These are phyloP conservation scores for Vicugna pacos DNA, from an alignment of 2,113 vertebrate species.

Conservation along the genomic window DNA sequence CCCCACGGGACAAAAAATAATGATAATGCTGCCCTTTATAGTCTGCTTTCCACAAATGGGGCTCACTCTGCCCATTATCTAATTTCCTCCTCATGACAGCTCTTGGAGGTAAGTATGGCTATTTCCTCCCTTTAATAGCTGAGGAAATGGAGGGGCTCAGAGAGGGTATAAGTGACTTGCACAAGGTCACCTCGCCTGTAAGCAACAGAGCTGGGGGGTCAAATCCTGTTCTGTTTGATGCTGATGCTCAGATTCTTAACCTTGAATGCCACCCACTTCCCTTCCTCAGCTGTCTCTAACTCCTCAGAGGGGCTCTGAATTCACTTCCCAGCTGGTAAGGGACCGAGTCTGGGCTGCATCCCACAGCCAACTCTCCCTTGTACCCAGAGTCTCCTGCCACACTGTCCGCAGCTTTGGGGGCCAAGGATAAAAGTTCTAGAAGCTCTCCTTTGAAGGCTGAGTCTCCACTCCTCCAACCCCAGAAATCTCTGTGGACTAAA, in stretches of 20 bases:
- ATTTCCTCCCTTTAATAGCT: background rate
- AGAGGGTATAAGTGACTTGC: slow-evolving; percentile 7
- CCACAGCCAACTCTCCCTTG: background rate
- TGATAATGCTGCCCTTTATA: background rate
- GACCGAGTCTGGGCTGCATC: background rate
- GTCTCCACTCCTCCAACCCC: background rate
- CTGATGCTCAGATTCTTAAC: background rate
- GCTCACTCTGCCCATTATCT: background rate
- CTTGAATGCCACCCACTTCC: background rate
- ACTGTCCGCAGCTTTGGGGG: background rate
- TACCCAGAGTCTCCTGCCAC: background rate
- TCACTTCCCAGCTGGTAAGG: background rate
- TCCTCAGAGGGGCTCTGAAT: background rate
- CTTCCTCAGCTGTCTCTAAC: background rate
- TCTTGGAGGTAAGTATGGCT: background rate
- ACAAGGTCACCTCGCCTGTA: background rate
- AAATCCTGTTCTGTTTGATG: background rate
- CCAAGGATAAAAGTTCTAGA: background rate
- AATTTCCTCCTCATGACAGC: background rate
- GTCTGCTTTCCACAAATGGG: background rate
- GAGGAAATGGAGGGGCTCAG: background rate
- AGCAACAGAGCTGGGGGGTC: background rate
- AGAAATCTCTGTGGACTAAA: background rate
- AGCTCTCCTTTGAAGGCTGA: background rate
- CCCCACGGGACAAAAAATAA: background rate